Base-by-base conservation (phyloP, 2,888 invertebrate species). In the Trichopoda pennipes region DNA sequence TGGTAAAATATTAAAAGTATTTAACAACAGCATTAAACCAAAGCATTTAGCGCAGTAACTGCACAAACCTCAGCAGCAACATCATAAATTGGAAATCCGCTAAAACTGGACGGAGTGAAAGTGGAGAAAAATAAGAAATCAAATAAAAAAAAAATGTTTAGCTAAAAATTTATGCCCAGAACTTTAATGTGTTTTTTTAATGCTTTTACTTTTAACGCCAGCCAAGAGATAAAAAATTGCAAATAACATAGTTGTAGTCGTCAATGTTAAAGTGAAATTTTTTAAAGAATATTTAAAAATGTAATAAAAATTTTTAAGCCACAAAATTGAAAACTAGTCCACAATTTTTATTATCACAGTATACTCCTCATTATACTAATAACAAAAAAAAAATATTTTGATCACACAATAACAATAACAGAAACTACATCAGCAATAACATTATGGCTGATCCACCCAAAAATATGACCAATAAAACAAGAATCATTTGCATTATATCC, bases 1-100 rank as follows among this genome's bases (percentile, higher is more conserved):
- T 47, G 44, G 76, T 53, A 80, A 60, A 47, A 81, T 80, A 63
- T 56, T 69, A 64, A 63, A 64, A 63, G 16, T 12, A 56, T 35
- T 42, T n/a, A 68, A 3, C 49, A 51, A 16, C 14, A 53, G 4
- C 35, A 35, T 35, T 9, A 38, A 58, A 19, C 56, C 19, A 21
- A 44, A 68, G 14, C 68, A 21, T 10, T 44, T 60, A 14, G 53
- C 55, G 12, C 56, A 58, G 23, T 21, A 6, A 47, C 7, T 12
- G 16, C 10, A 51, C 16, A 12, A 56, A 38, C 56, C 47, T 47
- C 38, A 58, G 47, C 35, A 58, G 56, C 47, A 74, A 17, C 23
- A 38, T 7, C 14, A 21, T 23, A 38, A 9, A 75, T 35, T 17
- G 38, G 10, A 72, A 53, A 66, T 64, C 21, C 47, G 8, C 1